Base-by-base conservation (phyloP, 2,888 invertebrate species). In the Synergus japonicus region DNA sequence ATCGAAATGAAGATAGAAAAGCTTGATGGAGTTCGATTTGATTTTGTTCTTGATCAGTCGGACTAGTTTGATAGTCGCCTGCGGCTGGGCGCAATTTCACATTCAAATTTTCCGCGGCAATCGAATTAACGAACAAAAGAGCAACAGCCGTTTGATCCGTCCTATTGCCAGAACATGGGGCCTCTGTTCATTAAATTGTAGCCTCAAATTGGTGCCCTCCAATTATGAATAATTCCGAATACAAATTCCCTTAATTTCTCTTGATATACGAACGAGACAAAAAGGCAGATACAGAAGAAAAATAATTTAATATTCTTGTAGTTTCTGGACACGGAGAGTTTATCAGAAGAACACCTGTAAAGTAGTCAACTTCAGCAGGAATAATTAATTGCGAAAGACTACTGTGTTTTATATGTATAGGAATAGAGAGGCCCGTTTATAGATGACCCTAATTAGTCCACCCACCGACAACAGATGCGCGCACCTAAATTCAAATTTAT, bases 101-200 rank as follows among this genome's bases (percentile, higher is more conserved):
- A 91, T 91, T 91, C 89, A 91, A 91, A 91, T 91, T 90, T 89
- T 83, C 78, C 82, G 85, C 83, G 76, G 87, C 89, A 89, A 91
- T 91, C 88, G 86, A 90, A 91, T 91, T 91, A 91, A 88, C 83
- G 86, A 85, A 87, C 86, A 86, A 86, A 88, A 87, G 88, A 88
- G 89, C 89, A 90, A 89, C 88, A 87, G 87, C 86, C 91, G 91
- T 91, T 91, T 91, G 91, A 91, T 91, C 91, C 86, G 85, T 86
- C 82, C 86, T 84, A 83, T 85, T 82, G 83, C 83, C 82, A 79
- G 67, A 77, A 82, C 79, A 83, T 76, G 63, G 81, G 65, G 79
- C 77, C 77, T 60, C 79, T 82, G 78, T 80, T 82, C 79, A 22
- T 18, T 18, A 60, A 12, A 60, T 60, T 60, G 60, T 79, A 78